Conservation (phyloP, 1,140 invertebrate species). For the Pseudomyrmex flavicornis region DNA sequence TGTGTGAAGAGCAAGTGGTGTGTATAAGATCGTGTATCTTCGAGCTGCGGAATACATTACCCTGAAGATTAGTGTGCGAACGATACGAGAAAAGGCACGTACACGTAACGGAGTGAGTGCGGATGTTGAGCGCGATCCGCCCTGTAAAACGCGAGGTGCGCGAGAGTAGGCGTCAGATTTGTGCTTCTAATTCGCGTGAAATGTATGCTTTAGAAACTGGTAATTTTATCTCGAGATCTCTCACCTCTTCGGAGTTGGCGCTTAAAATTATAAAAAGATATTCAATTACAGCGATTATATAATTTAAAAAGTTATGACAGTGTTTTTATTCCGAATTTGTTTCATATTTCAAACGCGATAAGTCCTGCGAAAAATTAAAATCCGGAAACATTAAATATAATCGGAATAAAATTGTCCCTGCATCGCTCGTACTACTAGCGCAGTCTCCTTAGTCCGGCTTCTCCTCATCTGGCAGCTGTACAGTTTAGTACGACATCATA, state of each 20-base stretch:
- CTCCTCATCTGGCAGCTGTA: constrained; percentile 35
- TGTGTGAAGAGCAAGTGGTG: constrained; percentile 59
- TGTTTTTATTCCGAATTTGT: background rate
- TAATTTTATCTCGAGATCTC: background rate
- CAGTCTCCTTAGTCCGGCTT: background rate
- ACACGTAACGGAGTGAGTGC: constrained; percentile 53
- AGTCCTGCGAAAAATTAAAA: background rate
- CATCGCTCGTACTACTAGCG: background rate
- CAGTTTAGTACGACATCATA: constrained; percentile 51
- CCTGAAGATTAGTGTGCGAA: constrained; percentile 79
- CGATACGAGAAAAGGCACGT: constrained; percentile 72
- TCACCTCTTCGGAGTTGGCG: background rate
- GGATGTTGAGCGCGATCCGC: constrained; percentile 36
- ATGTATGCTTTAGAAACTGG: background rate
- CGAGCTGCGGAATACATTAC: constrained; percentile 75
- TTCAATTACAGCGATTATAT: background rate
- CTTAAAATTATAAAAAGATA: background rate
- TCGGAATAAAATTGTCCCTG: background rate
- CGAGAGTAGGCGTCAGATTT: constrained; percentile 38
- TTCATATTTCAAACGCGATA: background rate
- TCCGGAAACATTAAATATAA: background rate
- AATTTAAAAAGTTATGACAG: background rate
- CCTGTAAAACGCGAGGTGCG: constrained; percentile 22
- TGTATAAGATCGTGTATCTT: constrained; percentile 67
- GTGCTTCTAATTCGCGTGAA: constrained; percentile 39